Conservation (phyloP, 2,888 invertebrate genomes). For the Leptinotarsa peninsularis region DNA sequence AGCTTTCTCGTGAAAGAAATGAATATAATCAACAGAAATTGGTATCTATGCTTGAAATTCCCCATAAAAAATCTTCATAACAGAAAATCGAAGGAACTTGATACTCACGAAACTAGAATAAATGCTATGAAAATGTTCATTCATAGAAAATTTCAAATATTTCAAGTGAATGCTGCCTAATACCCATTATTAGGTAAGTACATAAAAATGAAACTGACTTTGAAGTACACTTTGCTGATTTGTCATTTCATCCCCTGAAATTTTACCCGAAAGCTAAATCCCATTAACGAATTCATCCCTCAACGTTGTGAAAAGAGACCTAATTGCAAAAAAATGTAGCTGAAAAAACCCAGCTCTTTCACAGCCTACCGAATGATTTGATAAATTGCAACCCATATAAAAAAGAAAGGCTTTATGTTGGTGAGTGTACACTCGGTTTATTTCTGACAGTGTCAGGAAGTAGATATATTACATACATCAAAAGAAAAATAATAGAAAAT, state of each 20-base stretch:
- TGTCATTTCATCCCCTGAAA: neutral
- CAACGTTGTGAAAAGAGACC: slow-evolving; percentile 1
- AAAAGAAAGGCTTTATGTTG: neutral
- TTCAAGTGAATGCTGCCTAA: too few species aligned
- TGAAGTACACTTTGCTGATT: too few species aligned
- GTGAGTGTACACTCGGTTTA: neutral
- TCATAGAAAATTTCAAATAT: too few species aligned
- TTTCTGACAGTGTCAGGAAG: neutral
- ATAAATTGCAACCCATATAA: neutral
- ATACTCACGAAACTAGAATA: too few species aligned
- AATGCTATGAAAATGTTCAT: too few species aligned
- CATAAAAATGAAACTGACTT: too few species aligned
- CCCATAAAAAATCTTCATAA: too few species aligned
- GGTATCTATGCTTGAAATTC: too few species aligned
- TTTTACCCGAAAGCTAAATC: neutral
- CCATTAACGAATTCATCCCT: neutral
- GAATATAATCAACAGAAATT: too few species aligned
- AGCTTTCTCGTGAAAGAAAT: too few species aligned
- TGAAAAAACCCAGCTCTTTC: slow-evolving; percentile 3
- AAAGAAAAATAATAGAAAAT: neutral
- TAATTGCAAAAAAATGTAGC: slow-evolving; percentile 17
- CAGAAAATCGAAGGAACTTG: too few species aligned
- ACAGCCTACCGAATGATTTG: slow-evolving; percentile 11
- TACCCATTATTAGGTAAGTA: too few species aligned
- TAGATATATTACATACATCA: neutral